Base-by-base conservation (phyloP, 2,888 invertebrate genomes). In the Cataglyphis livida region DNA sequence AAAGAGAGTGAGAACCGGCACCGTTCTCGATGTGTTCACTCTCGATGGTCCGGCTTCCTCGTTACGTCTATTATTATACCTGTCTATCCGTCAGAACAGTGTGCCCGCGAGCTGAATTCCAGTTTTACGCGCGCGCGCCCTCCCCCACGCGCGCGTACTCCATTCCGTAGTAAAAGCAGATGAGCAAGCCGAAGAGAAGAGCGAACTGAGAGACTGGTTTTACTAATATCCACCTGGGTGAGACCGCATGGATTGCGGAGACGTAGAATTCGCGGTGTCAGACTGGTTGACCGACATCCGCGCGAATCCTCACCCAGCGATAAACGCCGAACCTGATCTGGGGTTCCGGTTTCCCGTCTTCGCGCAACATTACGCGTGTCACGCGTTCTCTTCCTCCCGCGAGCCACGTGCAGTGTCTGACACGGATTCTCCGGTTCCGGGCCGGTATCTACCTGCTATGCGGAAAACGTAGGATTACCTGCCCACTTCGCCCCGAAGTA, bases 11-110 rank as follows among this genome's bases (percentile, higher is more conserved):
- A 65, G 70, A 61, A 64, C 68, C 73, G 64, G 81, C 75, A 38
- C 57, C 73, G 54, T 51, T 51, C 44, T 59, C 44, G 51, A 25
- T 57, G 70, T 81, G 54, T 83, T 86, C 84, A 85, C 88, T 88
- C 88, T 87, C 87, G 88, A 89, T 88, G 84, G 86, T 83, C 86
- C 85, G 84, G 87, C 92, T 91, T 91, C 92, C 92, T 90, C 90
- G 91, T 93, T 90, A 90, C 92, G 91, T 92, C 92, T 93, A 93
- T 93, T 92, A 93, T 93, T 93, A 92, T 92, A 92, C 92, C 91
- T 93, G 92, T 91, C 92, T 90, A 89, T 92, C 90, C 86, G 88
- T 89, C 89, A 86, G 88, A 68, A 84, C 73, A 64, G 68, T 83
- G 68, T 84, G 82, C 82, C 89, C 84, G 85, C 86, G 84, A 83